Evolutionary conservation across 2,113 vertebrate species (phyloP).

Genomic region (Cephalopterus ornatus): DNA sequence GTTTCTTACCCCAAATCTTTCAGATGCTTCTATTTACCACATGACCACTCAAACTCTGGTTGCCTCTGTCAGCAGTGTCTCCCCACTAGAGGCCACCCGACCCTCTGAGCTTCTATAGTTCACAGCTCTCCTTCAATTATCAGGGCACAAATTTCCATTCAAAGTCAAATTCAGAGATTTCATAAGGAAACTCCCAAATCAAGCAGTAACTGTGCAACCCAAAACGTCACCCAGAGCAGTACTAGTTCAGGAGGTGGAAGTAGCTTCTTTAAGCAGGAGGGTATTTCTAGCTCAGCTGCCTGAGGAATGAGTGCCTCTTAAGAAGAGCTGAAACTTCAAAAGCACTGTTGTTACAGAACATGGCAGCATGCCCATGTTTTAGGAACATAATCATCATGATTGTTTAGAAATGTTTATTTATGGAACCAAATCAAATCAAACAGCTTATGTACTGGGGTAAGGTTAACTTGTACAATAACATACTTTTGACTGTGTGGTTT

Average conservation of each 20-base stretch:
- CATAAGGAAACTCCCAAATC: neutral
- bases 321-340: neutral
- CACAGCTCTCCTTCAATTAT: neutral
- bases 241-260: neutral
- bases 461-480: neutral
- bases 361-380: neutral
- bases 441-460: neutral
- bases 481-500: neutral
- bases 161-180: neutral
- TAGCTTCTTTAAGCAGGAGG: neutral
- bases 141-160: neutral
- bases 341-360: neutral
- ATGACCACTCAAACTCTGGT: neutral
- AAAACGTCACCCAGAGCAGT: neutral
- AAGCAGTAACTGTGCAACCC: neutral
- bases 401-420: neutral
- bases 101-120: neutral
- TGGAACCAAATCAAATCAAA: neutral
- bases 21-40: neutral
- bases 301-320: accelerated
- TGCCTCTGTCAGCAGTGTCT: neutral
- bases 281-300: neutral
- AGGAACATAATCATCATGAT: neutral
- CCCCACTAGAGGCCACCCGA: neutral
- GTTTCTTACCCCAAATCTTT: neutral